Evolutionary conservation across 1,140 invertebrate genomes (phyloP), one percentile per base, ranked within the genome.

Genomic region (Drosophila neocordata): DNA sequence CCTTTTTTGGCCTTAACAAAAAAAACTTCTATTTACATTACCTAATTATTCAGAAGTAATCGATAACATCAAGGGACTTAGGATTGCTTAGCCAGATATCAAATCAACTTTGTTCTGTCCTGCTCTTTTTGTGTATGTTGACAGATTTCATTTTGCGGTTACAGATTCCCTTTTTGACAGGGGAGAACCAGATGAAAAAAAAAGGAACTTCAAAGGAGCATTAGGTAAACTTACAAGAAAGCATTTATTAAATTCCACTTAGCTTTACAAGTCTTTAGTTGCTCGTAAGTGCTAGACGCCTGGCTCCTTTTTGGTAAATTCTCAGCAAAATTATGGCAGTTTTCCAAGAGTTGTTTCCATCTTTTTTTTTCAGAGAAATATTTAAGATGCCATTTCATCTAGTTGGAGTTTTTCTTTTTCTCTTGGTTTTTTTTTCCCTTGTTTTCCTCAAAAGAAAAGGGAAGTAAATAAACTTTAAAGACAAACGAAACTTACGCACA

Each of bases 181-280:
- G 11, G 37, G 12, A 27, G 37, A 15, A 58, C 27, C 6, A 31
- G 27, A 64, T 41, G 38, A 60, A 48, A 20, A 48, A 34, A 48
- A 13, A 9, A 65, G 73, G 12, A 73, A 84, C 81, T 85, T 85
- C 82, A 87, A 85, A 81, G 80, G 60, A 55, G 51, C 69, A 60
- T 69, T 63, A 57, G 62, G 56, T 74, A 75, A 78, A 79, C 68
- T 73, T 58, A 63, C 34, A 78, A 68, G 60, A 67, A 51, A 69
- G 51, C 78, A 85, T 85, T 81, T 85, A 78, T 82, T 87, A 85
- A 87, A 85, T 85, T 78, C 82, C 82, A 65, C 69, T 77, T 55
- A 73, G 61, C 59, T 69, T 63, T 27, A 59, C 63, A 64, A 61
- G 71, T 58, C 64, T 72, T 56, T 48, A 65, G 60, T 65, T 59